These are phyloP conservation scores for Drosophila meridionalis DNA, from an alignment of 2,888 invertebrate genomes.

Conservation along the genomic window DNA sequence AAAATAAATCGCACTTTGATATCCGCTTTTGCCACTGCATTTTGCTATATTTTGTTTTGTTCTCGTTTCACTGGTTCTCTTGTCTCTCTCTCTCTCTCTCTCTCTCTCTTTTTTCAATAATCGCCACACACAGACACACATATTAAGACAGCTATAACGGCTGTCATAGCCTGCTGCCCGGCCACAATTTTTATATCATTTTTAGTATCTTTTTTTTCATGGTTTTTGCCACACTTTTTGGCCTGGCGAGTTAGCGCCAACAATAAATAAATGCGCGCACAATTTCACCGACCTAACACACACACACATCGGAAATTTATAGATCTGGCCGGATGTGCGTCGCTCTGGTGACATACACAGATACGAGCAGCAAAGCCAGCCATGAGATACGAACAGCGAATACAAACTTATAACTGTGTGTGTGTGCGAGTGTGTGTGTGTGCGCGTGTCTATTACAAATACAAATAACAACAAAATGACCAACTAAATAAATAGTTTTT, in stretches of 20 bases:
- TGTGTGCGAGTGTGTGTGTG: conserved; percentile 45
- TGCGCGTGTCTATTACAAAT: conserved; percentile 75
- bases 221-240: conserved; percentile 66
- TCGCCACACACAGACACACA: conserved; percentile 53
- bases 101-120: conserved; percentile 62
- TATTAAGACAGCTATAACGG: conserved; percentile 42
- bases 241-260: conserved; percentile 73
- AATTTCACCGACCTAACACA: conserved; percentile 48
- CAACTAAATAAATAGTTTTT: conserved; percentile 81
- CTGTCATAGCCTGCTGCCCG: conserved; percentile 49
- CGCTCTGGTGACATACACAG: conserved; percentile 73
- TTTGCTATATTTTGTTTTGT: conserved; percentile 30
- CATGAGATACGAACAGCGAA: conserved; percentile 51
- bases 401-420: conserved; percentile 46
- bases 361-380: conserved; percentile 45
- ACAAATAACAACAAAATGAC: conserved; percentile 78
- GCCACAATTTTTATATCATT: conserved; percentile 72
- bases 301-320: conserved; percentile 64
- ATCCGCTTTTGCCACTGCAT: conserved; percentile 66
- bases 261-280: conserved; percentile 76
- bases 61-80: conserved; percentile 15
- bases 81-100: not conserved
- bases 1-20: conserved; percentile 82
- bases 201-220: conserved; percentile 55
- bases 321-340: conserved; percentile 76